Conservation (phyloP, 1,140 invertebrate genomes). For the Bombus difficillimus region DNA sequence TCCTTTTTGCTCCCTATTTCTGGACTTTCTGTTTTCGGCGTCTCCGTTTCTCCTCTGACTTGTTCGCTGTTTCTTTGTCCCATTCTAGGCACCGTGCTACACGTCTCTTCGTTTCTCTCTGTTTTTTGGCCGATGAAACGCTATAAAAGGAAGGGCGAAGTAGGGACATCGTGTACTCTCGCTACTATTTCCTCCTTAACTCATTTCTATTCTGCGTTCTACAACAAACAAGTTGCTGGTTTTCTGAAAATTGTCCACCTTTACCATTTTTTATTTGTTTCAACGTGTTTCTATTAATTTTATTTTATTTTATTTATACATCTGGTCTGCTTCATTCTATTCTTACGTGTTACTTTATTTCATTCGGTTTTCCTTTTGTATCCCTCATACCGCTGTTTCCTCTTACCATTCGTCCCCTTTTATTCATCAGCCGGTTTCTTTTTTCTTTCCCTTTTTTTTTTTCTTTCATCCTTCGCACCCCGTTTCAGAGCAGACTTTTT, state of each 20-base stretch:
- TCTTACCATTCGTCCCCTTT: background rate
- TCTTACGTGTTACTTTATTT: background rate
- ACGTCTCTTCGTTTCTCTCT: conserved; percentile 3
- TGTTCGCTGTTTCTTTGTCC: conserved; percentile 27
- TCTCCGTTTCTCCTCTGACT: background rate
- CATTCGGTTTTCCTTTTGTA: background rate
- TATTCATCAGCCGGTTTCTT: background rate
- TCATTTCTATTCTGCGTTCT: background rate
- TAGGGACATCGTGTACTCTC: background rate
- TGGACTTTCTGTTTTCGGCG: conserved; percentile 14
- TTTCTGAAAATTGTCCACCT: background rate
- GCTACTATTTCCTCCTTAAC: background rate
- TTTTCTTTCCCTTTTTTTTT: background rate
- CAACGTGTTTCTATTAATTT: background rate
- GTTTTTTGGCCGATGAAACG: conserved; percentile 3
- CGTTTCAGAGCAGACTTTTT: conserved; percentile 19
- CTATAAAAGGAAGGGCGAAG: conserved; percentile 15
- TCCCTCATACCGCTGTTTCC: background rate
- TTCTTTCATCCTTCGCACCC: conserved; percentile 22
- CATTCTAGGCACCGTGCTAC: background rate
- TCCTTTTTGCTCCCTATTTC: conserved; percentile 37
- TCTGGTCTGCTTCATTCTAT: no score
- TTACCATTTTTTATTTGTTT: background rate
- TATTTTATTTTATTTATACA: background rate
- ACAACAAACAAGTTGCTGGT: background rate